These are phyloP conservation scores for Achlya flavicornis DNA, from an alignment of 2,888 invertebrate species.

Conservation along the genomic window DNA sequence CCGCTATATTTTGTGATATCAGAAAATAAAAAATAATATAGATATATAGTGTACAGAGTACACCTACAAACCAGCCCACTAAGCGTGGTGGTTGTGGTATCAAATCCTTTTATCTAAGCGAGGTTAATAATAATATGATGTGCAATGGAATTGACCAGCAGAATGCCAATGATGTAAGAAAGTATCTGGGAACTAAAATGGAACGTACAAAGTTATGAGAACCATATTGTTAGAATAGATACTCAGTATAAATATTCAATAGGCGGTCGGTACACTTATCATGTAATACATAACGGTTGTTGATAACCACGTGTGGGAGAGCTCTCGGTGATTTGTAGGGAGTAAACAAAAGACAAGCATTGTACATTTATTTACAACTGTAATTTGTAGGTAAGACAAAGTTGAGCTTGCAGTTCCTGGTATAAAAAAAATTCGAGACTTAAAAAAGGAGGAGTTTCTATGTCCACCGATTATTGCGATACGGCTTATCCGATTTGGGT, in stretches of 20 bases:
- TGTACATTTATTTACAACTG: not conserved
- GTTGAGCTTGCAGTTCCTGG: too few relatives aligned
- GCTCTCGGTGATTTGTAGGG: not conserved
- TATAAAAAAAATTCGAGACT: too few relatives aligned
- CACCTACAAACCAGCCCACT: too few relatives aligned
- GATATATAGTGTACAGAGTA: too few relatives aligned
- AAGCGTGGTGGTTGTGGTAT: not conserved
- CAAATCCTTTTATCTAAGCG: not conserved
- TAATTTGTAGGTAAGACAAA: not conserved
- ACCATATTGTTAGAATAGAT: conserved; percentile 1
- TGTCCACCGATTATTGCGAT: too few relatives aligned
- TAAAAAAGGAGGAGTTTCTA: too few relatives aligned
- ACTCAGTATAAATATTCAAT: conserved; percentile 6
- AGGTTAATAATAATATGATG: not conserved
- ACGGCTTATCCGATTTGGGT: too few relatives aligned
- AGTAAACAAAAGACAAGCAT: not conserved
- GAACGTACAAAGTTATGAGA: not conserved
- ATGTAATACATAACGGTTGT: conserved; percentile 8
- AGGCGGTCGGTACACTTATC: conserved; percentile 5
- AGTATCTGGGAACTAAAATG: not conserved
- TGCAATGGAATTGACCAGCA: not conserved
- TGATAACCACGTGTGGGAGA: conserved; percentile 20
- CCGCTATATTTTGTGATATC: too few relatives aligned
- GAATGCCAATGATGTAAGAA: not conserved
- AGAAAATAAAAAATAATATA: too few relatives aligned